phyloP scores from a whole-genome alignment of 1,140 invertebrate species.

The Eurosta solidaginis region DNA sequence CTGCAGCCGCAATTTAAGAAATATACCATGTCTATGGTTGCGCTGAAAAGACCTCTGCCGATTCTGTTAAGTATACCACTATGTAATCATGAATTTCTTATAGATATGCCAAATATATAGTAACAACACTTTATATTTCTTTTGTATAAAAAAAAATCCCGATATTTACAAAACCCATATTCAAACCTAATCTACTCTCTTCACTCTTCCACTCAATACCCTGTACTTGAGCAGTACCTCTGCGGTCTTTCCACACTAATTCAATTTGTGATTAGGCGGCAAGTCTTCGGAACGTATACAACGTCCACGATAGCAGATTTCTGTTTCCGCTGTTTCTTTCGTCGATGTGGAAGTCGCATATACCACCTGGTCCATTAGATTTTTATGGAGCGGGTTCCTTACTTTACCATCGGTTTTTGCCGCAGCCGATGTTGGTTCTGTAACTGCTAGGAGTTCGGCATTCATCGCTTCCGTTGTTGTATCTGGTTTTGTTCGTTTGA shows the following conservation, averaged over 20 bases:
- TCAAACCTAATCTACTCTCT: neutral
- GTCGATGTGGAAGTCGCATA: constrained; percentile 68
- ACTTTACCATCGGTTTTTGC: constrained; percentile 39
- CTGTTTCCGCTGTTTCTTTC: constrained; percentile 81
- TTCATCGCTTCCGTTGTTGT: constrained; percentile 39
- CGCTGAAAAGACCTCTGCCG: no score
- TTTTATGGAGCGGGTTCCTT: constrained; percentile 51
- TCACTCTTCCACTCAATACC: neutral
- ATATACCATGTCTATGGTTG: no score
- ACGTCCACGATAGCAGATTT: constrained; percentile 82
- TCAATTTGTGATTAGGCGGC: constrained; percentile 55
- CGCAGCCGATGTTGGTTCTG: constrained; percentile 6
- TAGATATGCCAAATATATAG: no score
- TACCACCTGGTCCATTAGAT: constrained; percentile 62
- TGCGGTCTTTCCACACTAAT: constrained; percentile 41
- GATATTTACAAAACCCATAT: neutral
- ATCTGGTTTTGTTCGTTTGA: constrained; percentile 45
- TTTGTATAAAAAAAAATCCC: no score
- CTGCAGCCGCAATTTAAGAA: no score
- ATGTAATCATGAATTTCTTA: no score
- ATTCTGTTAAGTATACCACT: no score
- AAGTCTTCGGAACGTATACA: constrained; percentile 73
- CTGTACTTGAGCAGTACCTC: no score
- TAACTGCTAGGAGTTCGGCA: constrained; percentile 36
- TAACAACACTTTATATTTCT: no score